Conservation (phyloP, 2,797 vertebrate genomes). For the Cuniculus paca region DNA sequence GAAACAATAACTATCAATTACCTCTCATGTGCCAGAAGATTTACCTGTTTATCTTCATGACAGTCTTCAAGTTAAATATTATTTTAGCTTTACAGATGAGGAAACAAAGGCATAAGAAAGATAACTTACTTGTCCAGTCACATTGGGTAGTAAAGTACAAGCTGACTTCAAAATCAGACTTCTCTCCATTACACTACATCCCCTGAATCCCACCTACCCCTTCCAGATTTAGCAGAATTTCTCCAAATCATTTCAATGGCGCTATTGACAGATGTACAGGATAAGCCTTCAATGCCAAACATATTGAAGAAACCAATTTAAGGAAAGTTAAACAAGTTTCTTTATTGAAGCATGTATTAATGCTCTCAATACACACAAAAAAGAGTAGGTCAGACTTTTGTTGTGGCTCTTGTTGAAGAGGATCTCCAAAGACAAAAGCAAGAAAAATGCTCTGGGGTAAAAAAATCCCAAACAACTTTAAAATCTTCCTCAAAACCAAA, state of each 20-base stretch:
- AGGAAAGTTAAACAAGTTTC: slow-evolving; percentile 39
- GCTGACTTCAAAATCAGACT: not conserved
- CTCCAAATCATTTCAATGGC: not conserved
- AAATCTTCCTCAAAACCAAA: slow-evolving; percentile 1
- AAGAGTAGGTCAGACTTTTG: not conserved
- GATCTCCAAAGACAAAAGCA: not conserved
- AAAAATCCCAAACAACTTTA: not conserved
- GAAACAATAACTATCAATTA: slow-evolving; percentile 14
- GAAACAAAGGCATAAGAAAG: not conserved
- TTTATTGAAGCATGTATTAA: not conserved
- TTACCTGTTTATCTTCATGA: not conserved
- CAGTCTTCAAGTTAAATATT: not conserved
- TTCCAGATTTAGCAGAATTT: not conserved
- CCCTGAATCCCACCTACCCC: not conserved
- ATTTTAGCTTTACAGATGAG: slow-evolving; percentile 51
- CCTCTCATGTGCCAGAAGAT: not conserved
- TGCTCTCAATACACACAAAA: not conserved
- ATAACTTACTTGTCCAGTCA: not conserved
- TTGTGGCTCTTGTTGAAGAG: not conserved
- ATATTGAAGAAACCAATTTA: not conserved
- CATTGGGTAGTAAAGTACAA: not conserved
- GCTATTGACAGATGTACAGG: not conserved
- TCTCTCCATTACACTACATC: not conserved
- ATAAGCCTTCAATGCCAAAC: not conserved
- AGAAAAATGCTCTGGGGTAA: not conserved